Base-by-base conservation (phyloP, 2,888 invertebrate species). In the Dynastes tityus region DNA sequence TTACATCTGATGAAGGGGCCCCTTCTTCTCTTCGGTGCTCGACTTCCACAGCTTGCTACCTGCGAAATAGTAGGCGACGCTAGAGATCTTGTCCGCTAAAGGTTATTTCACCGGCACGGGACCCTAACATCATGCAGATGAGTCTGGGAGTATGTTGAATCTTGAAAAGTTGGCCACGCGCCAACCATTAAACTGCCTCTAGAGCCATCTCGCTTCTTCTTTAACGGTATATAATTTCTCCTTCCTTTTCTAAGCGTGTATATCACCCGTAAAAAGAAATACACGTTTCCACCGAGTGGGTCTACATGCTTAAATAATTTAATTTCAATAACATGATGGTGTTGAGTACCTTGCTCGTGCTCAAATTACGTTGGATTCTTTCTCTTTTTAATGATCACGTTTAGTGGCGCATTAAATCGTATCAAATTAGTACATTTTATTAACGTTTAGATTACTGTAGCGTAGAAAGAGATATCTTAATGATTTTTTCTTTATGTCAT, bases 121-220 rank as follows among this genome's bases (percentile, higher is more conserved):
- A 76, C 75, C 76, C 55, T 76, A 79, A 79, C 80, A 76, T 77
- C 80, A 80, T 80, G 81, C 81, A 82, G 81, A 82, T 82, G 81
- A 79, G 80, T 80, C 80, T 79, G 78, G 80, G 58, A 58, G 73
- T 73, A 82, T 79, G 81, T 79, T 80, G 73, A 58, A 73, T 80
- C 80, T 80, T 82, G 79, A 82, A 80, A 78, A 80, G 71, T 78
- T 82, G 81, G 81, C 80, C 81, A 80, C 81, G 80, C 79, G 81
- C 81, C 81, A 82, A 70, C 80, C 81, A 81, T 82, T 80, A 80
- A 82, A 80, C 79, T 79, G 77, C 71, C 80, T 76, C 78, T 80
- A 80, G 67, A 22, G 45, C 58, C 22, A 9, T 58, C 40, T 73
- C 58, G 16, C 29, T 58, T 61, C 8, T 40, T n/a, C 58, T 37